Conservation (phyloP, 2,113 vertebrate genomes). For the Speoplatyrhinus poulsoni region DNA sequence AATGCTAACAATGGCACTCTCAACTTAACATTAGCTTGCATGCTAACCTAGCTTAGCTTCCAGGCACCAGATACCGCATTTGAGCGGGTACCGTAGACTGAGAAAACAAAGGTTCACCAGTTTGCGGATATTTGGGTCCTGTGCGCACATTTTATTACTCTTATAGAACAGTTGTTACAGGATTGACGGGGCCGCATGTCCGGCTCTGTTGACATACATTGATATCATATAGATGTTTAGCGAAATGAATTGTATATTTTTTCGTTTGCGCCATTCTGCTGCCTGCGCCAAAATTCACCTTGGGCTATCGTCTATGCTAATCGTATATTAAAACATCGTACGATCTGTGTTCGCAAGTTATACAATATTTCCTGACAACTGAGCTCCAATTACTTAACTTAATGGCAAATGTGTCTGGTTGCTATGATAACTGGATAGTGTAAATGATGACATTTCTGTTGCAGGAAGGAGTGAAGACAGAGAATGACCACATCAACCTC, state of each 20-base stretch:
- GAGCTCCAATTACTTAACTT: background rate
- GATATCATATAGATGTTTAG: background rate
- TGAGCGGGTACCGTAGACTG: conserved; percentile 60
- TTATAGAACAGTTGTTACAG: accelerated
- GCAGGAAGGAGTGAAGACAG: conserved; percentile 87
- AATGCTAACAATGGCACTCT: background rate
- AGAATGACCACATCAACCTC: conserved; percentile 89
- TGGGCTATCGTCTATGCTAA: conserved; percentile 59
- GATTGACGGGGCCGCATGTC: accelerated
- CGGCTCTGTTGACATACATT: accelerated
- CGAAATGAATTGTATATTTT: conserved; percentile 39
- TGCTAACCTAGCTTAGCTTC: conserved; percentile 50
- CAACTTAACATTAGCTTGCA: conserved; percentile 25
- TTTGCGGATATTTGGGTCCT: conserved; percentile 55
- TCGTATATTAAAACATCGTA: background rate
- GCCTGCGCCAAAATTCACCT: conserved; percentile 58
- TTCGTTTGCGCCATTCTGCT: conserved; percentile 68
- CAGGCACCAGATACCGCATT: conserved; percentile 52
- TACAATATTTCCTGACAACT: background rate
- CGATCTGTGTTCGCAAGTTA: background rate
- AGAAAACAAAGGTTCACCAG: conserved; percentile 69
- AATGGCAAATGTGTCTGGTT: background rate
- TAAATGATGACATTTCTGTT: conserved; percentile 13
- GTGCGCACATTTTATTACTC: background rate
- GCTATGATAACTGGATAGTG: background rate